These are phyloP conservation scores for Halcyon leucocephala DNA, from an alignment of 2,797 vertebrate genomes.

Conservation along the genomic window DNA sequence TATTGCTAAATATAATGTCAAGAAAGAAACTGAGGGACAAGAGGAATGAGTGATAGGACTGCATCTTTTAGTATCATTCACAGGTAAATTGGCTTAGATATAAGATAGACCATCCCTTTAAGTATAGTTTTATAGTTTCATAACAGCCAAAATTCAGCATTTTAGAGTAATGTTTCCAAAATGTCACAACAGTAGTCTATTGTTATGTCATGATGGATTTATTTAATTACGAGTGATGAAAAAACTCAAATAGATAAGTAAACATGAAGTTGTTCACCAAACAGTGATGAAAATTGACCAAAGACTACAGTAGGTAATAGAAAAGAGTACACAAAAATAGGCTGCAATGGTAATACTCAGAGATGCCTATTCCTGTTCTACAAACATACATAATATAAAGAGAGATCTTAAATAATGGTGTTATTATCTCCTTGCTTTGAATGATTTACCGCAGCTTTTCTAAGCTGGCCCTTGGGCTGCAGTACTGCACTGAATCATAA, in stretches of 20 bases:
- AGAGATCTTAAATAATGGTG: background rate
- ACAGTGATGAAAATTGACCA: background rate
- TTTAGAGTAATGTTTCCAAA: background rate
- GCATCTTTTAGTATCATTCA: background rate
- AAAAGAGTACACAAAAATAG: background rate
- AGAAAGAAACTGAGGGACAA: background rate
- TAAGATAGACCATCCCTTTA: background rate
- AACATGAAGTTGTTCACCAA: background rate
- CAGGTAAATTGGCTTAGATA: background rate
- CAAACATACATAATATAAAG: background rate
- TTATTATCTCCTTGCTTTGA: background rate
- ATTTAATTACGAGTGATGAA: background rate
- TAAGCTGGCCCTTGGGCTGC: background rate
- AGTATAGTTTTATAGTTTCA: background rate
- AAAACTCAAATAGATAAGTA: background rate
- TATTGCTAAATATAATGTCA: background rate
- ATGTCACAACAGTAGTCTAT: background rate
- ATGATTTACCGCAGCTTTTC: background rate
- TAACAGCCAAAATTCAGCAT: background rate
- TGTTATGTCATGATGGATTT: background rate
- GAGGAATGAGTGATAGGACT: fast-evolving
- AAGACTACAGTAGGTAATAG: background rate
- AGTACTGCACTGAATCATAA: background rate
- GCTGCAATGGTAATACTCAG: background rate
- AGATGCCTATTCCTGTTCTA: background rate